Percentiles rank a stretch among this genome's conserved stretches.
phyloP scores from a whole-genome alignment of 2,888 invertebrate species.

The Nysson spinosus region DNA sequence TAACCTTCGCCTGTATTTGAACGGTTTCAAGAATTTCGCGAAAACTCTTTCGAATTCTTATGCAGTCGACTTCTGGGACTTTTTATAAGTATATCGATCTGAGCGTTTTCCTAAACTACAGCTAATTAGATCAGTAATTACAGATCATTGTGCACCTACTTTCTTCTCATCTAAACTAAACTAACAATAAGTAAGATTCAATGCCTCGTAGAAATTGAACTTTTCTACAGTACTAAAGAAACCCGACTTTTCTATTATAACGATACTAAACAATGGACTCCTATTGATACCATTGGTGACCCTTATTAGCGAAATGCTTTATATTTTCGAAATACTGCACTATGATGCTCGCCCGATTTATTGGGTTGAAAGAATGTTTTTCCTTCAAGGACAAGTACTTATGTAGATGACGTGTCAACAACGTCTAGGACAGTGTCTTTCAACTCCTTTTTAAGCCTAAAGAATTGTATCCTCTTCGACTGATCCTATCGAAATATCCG shows the following conservation, averaged over 20 bases:
- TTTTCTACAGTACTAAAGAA: constrained; percentile 10
- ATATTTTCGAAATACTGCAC: constrained; percentile 32
- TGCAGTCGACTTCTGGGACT: too few species aligned
- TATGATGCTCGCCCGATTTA: too few species aligned
- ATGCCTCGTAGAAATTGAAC: not conserved
- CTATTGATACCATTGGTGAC: constrained; percentile 20
- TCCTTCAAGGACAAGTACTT: not conserved
- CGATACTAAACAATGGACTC: not conserved
- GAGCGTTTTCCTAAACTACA: too few species aligned
- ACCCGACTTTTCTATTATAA: constrained; percentile 13
- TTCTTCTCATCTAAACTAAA: not conserved
- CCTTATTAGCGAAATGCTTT: constrained; percentile 29
- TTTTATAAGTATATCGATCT: too few species aligned
- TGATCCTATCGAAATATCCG: not conserved
- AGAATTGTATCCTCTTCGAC: too few species aligned
- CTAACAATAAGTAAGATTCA: too few species aligned
- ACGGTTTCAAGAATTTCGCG: too few species aligned
- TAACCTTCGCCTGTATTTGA: too few species aligned
- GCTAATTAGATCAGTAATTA: too few species aligned
- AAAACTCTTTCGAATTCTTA: too few species aligned
- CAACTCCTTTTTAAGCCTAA: constrained; percentile 2
- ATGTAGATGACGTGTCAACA: not conserved
- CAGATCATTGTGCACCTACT: not conserved
- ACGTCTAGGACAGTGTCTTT: constrained; percentile 12
- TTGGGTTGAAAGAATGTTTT: too few species aligned